Base-by-base conservation (phyloP, 2,888 invertebrate species). In the Asteroscopus sphinx region DNA sequence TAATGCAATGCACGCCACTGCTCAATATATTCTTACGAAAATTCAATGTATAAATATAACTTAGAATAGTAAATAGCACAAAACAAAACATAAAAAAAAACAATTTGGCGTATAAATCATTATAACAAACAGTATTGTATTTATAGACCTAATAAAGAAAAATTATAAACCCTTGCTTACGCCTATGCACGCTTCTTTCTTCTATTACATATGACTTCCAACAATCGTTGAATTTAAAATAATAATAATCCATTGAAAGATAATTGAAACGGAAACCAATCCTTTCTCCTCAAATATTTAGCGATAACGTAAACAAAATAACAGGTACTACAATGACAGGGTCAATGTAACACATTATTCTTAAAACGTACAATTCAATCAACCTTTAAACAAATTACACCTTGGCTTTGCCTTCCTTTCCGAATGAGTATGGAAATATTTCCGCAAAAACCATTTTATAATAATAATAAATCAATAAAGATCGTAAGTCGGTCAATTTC, bases 401-500 rank as follows among this genome's bases (percentile, higher is more conserved):
- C 71, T 74, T 60, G 59, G 11, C 26, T 52, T 65, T 66, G 41
- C 71, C 74, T 72, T 73, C 67, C 61, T 68, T 59, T 61, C 15
- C 35, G 37, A 36, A 55, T 39, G 56, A 36, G 35, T 45, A 57
- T 33, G 42, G 39, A 16, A 48, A 47, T 44, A 65, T 73, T 63
- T 68, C 60, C 73, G 62, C 58, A 54, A 68, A 72, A 56, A 45
- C 7, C 12, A 13, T 52, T 51, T 46, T 15, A 40, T 35, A 44
- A 35, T 49, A 40, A 25, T 13, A 53, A 47, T 36, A 25, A 51
- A 48, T 61, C 37, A 39, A 48, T 59, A 28, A 32, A 15, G 0
- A 41, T 42, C 12, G 8, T 42, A 55, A 55, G 36, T 68, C 53
- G 57, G 55, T 61, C 57, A 64, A 33, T 6, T 28, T 8, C 16